Conservation (phyloP, 2,113 vertebrate genomes). For the Polypterus bichir region DNA sequence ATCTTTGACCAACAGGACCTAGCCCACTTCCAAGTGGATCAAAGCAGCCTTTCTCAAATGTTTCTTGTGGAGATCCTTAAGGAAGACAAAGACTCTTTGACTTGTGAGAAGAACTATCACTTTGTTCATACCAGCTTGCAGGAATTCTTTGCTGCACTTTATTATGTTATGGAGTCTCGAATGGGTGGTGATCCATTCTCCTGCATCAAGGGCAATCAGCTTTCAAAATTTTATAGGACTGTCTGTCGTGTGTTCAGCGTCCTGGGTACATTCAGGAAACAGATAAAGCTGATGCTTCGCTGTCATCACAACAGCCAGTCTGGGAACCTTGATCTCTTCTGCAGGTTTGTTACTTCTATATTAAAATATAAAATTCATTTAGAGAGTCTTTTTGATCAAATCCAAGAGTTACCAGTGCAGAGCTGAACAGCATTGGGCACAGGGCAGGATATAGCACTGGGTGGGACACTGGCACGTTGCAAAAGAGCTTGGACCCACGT, state of each 20-base stretch:
- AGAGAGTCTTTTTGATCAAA: too few relatives aligned
- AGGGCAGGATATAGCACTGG: too few relatives aligned
- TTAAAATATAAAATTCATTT: too few relatives aligned
- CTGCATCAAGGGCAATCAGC: slow-evolving; percentile 9
- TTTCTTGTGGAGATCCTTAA: slow-evolving; percentile 28
- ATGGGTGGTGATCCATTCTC: slow-evolving; percentile 26
- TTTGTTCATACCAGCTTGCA: slow-evolving; percentile 35
- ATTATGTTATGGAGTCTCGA: slow-evolving; percentile 25
- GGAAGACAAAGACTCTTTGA: slow-evolving; percentile 25
- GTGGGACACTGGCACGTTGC: too few relatives aligned
- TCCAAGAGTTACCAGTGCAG: too few relatives aligned
- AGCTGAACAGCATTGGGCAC: too few relatives aligned
- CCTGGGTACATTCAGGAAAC: slow-evolving; percentile 14
- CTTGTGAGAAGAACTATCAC: slow-evolving; percentile 26
- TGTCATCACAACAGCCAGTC: slow-evolving; percentile 27
- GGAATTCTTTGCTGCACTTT: slow-evolving; percentile 31
- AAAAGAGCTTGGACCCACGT: too few relatives aligned
- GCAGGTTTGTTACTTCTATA: slow-evolving; percentile 18
- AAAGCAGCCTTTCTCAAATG: slow-evolving; percentile 14
- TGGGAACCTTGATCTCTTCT: slow-evolving; percentile 33
- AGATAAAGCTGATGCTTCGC: slow-evolving; percentile 23
- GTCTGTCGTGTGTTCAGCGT: slow-evolving; percentile 11
- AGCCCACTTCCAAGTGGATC: slow-evolving; percentile 17
- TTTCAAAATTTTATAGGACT: slow-evolving; percentile 7
- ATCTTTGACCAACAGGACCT: slow-evolving; percentile 28